A percentile compares a stretch with the other conserved stretches of the same genome.
phyloP scores from a whole-genome alignment of 1,140 invertebrate genomes.

The Brachionus angularis region DNA sequence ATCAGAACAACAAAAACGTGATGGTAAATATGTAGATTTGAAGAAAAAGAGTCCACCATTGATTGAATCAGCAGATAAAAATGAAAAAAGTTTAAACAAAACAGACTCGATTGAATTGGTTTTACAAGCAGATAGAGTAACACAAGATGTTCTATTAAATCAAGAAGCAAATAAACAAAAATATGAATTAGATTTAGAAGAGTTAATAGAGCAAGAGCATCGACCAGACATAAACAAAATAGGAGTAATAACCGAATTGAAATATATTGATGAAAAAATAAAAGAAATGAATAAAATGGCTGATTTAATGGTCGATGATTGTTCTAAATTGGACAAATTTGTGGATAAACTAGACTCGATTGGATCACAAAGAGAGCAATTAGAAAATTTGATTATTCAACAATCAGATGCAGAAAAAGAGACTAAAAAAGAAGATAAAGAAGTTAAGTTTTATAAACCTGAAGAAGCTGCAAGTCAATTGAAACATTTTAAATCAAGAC shows the following conservation, averaged over 20 bases:
- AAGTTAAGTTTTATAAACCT: too few relatives aligned
- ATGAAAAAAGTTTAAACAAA: too few relatives aligned
- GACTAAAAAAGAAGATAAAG: too few relatives aligned
- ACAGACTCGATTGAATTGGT: not conserved
- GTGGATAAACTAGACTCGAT: not conserved
- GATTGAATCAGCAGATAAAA: not conserved
- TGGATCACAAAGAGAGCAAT: too few relatives aligned
- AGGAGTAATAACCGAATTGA: not conserved
- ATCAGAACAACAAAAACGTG: not conserved
- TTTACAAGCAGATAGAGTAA: not conserved
- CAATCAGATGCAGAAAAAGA: too few relatives aligned
- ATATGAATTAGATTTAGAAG: not conserved
- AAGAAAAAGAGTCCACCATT: not conserved
- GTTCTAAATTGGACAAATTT: not conserved
- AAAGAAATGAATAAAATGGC: constrained; percentile 15
- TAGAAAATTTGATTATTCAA: too few relatives aligned
- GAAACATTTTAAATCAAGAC: too few relatives aligned
- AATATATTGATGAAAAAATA: constrained; percentile 17
- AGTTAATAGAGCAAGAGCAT: not conserved
- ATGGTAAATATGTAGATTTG: not conserved
- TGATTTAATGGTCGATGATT: not conserved
- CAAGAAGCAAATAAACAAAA: not conserved
- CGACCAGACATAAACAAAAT: not conserved
- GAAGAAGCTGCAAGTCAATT: too few relatives aligned
- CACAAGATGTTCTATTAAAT: not conserved